phyloP scores from a whole-genome alignment of 2,797 vertebrate species.

The Gastrophryne carolinensis region DNA sequence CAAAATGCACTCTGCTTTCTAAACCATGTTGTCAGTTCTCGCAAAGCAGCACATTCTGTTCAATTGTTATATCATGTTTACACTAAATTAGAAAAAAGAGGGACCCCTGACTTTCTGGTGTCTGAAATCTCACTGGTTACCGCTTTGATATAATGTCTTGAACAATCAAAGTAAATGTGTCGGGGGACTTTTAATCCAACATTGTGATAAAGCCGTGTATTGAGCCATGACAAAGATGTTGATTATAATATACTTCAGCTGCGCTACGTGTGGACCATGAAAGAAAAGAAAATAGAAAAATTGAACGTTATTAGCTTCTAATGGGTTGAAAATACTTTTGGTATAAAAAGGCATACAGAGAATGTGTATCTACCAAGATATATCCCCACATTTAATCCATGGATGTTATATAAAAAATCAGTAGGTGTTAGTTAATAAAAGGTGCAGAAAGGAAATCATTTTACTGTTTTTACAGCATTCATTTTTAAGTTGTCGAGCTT shows the following conservation, averaged over 20 bases:
- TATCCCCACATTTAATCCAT: slow-evolving; percentile 43
- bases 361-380: slow-evolving; percentile 58
- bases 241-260: slow-evolving; percentile 68
- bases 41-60: slow-evolving; percentile 61
- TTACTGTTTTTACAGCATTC: slow-evolving; percentile 40
- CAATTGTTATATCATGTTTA: slow-evolving; percentile 57
- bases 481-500: slow-evolving; percentile 21
- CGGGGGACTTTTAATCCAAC: slow-evolving; percentile 67
- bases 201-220: slow-evolving; percentile 68
- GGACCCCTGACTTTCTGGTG: slow-evolving; percentile 27
- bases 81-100: slow-evolving; percentile 56
- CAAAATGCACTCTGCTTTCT: not conserved
- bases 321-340: slow-evolving; percentile 67
- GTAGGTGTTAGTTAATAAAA: slow-evolving; percentile 56
- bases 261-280: slow-evolving; percentile 62
- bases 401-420: slow-evolving; percentile 54
- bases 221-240: slow-evolving; percentile 68
- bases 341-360: slow-evolving; percentile 53
- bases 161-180: slow-evolving; percentile 69
- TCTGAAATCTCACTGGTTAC: slow-evolving; percentile 59
- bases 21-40: slow-evolving; percentile 48
- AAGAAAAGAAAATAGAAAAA: slow-evolving; percentile 60
- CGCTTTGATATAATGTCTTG: slow-evolving; percentile 61
- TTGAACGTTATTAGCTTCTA: slow-evolving; percentile 72
- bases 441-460: slow-evolving; percentile 45